Percentiles rank a stretch among this genome's conserved stretches.
phyloP scores from a whole-genome alignment of 1,140 invertebrate genomes.

The Ceratitis capitata region DNA sequence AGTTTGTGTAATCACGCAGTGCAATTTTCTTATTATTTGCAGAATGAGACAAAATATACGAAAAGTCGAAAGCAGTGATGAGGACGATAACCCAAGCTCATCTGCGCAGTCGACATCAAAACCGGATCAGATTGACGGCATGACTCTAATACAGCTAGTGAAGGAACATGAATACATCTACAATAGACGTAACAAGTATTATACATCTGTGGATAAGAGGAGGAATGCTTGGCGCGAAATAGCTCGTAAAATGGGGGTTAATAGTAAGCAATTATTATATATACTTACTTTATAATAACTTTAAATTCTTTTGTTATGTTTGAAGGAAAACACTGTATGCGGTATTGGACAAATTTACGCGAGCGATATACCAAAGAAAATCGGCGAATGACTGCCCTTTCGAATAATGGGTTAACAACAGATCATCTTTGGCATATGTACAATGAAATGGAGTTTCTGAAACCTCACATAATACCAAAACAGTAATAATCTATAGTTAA shows the following conservation, averaged over 20 bases:
- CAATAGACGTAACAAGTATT: not conserved
- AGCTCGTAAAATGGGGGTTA: not conserved
- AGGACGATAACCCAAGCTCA: too few relatives aligned
- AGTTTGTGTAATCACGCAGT: too few relatives aligned
- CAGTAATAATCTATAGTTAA: not conserved
- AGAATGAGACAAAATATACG: too few relatives aligned
- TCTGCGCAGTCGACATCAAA: too few relatives aligned
- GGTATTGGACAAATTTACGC: not conserved
- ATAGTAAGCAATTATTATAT: not conserved
- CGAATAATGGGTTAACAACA: not conserved
- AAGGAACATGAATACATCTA: not conserved
- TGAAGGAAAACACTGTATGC: not conserved
- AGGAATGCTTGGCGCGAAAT: not conserved
- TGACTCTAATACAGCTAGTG: not conserved
- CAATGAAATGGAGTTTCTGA: not conserved
- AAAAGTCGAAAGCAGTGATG: too few relatives aligned
- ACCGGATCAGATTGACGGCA: too few relatives aligned
- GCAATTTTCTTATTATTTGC: too few relatives aligned
- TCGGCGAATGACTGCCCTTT: not conserved
- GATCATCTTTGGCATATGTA: not conserved
- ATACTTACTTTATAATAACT: not conserved
- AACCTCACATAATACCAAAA: not conserved
- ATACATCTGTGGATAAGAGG: not conserved
- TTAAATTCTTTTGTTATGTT: not conserved
- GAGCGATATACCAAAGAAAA: not conserved